phyloP scores from a whole-genome alignment of 1,140 invertebrate genomes.

The Ditylenchus dipsaci region DNA sequence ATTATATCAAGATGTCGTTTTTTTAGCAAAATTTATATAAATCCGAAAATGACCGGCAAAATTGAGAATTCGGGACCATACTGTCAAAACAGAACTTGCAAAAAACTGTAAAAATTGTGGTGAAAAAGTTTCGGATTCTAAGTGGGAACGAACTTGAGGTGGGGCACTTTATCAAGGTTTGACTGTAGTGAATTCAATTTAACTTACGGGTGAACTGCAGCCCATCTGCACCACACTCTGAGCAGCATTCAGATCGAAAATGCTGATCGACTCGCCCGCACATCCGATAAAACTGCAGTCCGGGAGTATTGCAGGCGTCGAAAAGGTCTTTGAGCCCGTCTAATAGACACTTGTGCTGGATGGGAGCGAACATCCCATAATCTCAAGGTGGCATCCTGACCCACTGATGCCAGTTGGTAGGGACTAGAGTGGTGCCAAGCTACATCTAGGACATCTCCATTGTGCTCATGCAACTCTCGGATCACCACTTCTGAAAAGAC shows the following conservation, averaged over 20 bases:
- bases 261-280: conserved; percentile 23
- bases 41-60: too few species aligned
- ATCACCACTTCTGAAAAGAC: conserved; percentile 12
- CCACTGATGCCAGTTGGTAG: conserved; percentile 18
- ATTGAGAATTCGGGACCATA: background rate
- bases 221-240: conserved; percentile 26
- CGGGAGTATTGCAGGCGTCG: conserved; percentile 19
- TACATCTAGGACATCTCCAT: conserved; percentile 13
- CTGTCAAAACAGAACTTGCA: too few species aligned
- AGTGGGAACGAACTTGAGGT: too few species aligned
- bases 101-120: too few species aligned
- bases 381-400: conserved; percentile 13
- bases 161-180: too few species aligned
- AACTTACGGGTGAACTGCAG: conserved; percentile 23
- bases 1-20: too few species aligned
- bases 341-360: conserved; percentile 24
- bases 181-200: background rate
- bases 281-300: conserved; percentile 32
- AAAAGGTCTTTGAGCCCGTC: conserved; percentile 15
- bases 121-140: too few species aligned
- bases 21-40: too few species aligned
- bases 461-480: conserved; percentile 25
- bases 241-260: conserved; percentile 18
- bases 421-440: conserved; percentile 25
- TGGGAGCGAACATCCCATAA: conserved; percentile 25